phyloP scores from a whole-genome alignment of 2,113 vertebrate genomes.

The Speoplatyrhinus poulsoni region DNA sequence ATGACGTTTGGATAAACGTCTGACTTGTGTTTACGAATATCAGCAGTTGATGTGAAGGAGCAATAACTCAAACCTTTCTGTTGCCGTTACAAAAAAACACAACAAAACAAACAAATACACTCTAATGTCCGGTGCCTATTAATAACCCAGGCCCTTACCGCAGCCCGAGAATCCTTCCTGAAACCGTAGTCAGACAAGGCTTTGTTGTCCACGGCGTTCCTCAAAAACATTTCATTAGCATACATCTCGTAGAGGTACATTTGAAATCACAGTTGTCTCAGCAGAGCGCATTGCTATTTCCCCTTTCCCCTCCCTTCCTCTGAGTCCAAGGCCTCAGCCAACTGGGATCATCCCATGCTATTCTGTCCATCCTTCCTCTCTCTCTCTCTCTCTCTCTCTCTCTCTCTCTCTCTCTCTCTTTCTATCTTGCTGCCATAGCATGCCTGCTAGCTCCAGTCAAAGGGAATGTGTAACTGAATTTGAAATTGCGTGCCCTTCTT shows the following conservation, averaged over 20 bases:
- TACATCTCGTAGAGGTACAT: slow-evolving; percentile 70
- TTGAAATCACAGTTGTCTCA: slow-evolving; percentile 73
- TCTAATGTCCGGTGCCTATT: slow-evolving; percentile 10
- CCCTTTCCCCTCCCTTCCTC: slow-evolving; percentile 56
- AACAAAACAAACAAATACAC: neutral
- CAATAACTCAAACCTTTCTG: too few relatives aligned
- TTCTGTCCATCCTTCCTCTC: slow-evolving; percentile 51
- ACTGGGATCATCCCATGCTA: slow-evolving; percentile 33
- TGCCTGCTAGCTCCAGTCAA: slow-evolving; percentile 74
- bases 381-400: slow-evolving; percentile 51
- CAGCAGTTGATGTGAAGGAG: too few relatives aligned
- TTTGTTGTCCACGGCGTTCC: slow-evolving; percentile 59
- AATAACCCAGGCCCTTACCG: neutral
- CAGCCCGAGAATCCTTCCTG: too few relatives aligned
- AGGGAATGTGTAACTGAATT: slow-evolving; percentile 81
- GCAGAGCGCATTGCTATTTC: slow-evolving; percentile 58
- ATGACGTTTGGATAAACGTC: too few relatives aligned
- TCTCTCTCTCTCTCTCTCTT: slow-evolving; percentile 45
- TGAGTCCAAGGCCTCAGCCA: slow-evolving; percentile 68
- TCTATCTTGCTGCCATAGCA: slow-evolving; percentile 17
- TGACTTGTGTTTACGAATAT: too few relatives aligned
- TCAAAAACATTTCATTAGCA: slow-evolving; percentile 70
- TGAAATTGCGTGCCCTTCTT: slow-evolving; percentile 74
- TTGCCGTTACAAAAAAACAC: too few relatives aligned
- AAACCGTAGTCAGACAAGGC: slow-evolving; percentile 33